Evolutionary conservation across 2,113 vertebrate species (phyloP), one percentile per base, ranked within the genome.

Genomic region (Channa maculata): DNA sequence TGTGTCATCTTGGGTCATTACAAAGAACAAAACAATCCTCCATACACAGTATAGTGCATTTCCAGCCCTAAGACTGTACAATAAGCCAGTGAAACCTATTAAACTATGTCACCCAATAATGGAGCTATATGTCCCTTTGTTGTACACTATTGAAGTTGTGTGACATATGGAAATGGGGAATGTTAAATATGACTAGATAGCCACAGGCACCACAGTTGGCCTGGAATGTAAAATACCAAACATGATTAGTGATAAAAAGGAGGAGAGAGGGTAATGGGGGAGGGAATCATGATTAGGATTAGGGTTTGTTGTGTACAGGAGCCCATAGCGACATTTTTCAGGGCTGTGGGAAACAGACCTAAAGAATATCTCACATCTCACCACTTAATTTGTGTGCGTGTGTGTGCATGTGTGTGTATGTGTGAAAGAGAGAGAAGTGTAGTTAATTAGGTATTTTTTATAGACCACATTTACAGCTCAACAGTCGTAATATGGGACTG

Each of bases 201-300:
- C 86, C 84, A 66, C 86, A 86, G 82, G 82, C 88, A 72, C 80
- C 83, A 58, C 54, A 71, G 64, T 82, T 3, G 3, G 76, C 48
- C 82, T 77, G 83, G 79, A 90, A 89, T 84, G 76, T 80, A 79
- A 79, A 88, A 75, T 75, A 85, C 82, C 85, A 86, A 89, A 89
- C 65, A 74, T 70, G 64, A 85, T 86, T 88, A 73, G 52, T 83
- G 71, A 78, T 73, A 52, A 33, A 65, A 53, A 51, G 36, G 43
- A 60, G 36, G 65, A 58, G 71, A 41, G 63, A 8, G 55, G 37
- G 49, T 4, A 5, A 36, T 50, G 57, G 61, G 65, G 48, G 54
- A 65, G 65, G 63, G 63, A 60, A 84, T 88, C 83, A 82, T 91
- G 88, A 85, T 87, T 82, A 83, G 87, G 85, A 88, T 89, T 90